Base-by-base conservation (phyloP, 2,113 vertebrate genomes). In the Pteronura brasiliensis region DNA sequence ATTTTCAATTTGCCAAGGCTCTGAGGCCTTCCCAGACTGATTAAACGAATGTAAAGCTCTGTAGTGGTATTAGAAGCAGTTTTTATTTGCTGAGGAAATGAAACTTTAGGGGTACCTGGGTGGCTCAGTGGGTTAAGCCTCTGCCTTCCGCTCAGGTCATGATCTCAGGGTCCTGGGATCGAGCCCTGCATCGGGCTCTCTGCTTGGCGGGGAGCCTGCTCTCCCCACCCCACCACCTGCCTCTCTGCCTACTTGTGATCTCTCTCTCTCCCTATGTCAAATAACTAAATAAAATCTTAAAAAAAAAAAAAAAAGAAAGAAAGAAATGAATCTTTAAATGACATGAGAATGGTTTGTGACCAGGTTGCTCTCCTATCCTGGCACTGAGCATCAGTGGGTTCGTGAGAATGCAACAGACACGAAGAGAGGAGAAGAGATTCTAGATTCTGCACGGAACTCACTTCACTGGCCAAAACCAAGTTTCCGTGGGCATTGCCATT, bases 391-490 rank as follows among this genome's bases (percentile, higher is more conserved):
- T 86, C 29, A 3, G 15, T 3, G 10, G 1, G n/a, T 67, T 84
- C n/a, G 85, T 47, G 61, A 88, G 39, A 88, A 79, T 4, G n/a
- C 14, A 27, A 34, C 12, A 39, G 27, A 36, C 29, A 0, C 3
- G 39, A 27, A 36, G 25, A 88, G 8, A 61, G 34, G 8, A 71
- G 34, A 67, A 27, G 57, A 65, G 21, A 74, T 34, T 94, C 85
- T 87, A 84, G 14, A 55, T 89, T 94, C 96, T 92, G 17, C 61
- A 0, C 85, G 29, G 76, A 85, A 98, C 95, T 98, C 97, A 93
- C 95, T 93, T 97, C 97, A 95, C 84, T 92, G 97, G 90, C 93
- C 90, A 92, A 96, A 59, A 59, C 18, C 3, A n/a, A 3, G 1
- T 92, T 96, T 97, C 52, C 67, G 18, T 6, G 69, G 87, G 39